These are phyloP conservation scores for Natator depressus DNA, from an alignment of 2,113 vertebrate species.

Conservation along the genomic window DNA sequence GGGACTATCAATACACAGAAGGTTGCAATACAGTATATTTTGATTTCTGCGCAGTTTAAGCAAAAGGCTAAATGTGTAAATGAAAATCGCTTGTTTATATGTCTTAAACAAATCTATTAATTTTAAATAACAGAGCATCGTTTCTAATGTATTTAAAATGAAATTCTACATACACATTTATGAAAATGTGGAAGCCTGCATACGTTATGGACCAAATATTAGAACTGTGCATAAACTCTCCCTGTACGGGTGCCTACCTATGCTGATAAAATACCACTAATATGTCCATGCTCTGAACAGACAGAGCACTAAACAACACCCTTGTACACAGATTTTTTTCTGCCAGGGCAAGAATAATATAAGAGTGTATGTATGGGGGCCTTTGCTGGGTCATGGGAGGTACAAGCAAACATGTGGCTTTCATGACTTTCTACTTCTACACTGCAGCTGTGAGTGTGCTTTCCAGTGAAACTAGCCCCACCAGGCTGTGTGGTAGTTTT, in stretches of 20 bases:
- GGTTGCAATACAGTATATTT: not conserved
- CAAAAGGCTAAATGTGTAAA: not conserved
- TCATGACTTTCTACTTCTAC: constrained; percentile 11
- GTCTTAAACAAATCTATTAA: not conserved
- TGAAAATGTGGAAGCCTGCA: not conserved
- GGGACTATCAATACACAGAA: not conserved
- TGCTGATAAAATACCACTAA: constrained; percentile 7
- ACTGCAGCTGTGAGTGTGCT: not conserved
- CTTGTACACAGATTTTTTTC: constrained; percentile 49
- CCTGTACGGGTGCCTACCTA: not conserved
- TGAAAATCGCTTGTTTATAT: not conserved
- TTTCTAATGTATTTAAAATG: accelerated
- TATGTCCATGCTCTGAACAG: constrained; percentile 27
- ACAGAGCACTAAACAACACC: constrained; percentile 49
- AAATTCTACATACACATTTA: accelerated
- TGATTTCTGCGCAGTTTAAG: not conserved
- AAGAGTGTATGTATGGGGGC: accelerated
- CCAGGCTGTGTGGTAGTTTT: not conserved
- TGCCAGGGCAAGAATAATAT: constrained; percentile 56
- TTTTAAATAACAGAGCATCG: not conserved
- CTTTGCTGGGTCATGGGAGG: constrained; percentile 50
- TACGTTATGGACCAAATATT: not conserved
- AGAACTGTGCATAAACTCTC: not conserved
- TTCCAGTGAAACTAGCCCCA: accelerated
- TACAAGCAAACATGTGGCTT: constrained; percentile 40